Evolutionary conservation across 1,140 invertebrate species (phyloP), one percentile per base, ranked within the genome.

Genomic region (Anadara kagoshimensis): DNA sequence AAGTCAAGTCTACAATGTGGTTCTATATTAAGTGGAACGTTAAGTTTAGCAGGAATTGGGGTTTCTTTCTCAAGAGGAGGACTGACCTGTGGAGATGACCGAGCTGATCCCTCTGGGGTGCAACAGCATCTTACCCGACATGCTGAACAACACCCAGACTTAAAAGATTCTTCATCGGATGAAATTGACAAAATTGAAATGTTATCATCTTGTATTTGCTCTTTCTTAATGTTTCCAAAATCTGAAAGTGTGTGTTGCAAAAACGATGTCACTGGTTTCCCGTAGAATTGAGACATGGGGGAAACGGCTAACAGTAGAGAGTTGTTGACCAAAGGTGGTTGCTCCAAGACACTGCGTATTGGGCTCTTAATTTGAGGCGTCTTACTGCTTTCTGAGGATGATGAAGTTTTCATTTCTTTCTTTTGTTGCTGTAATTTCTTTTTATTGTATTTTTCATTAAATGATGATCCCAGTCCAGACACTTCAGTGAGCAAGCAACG

Each of bases 401-500:
- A 58, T 56, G 12, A 54, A 29, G 53, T 44, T 45, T 61, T 12
- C n/a, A 56, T 29, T 45, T 24, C 36, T 20, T 36, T 56, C 64
- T 73, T 62, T 10, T 58, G 14, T 62, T 22, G 20, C 26, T 63
- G 29, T 16, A 56, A 26, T 43, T 67, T 36, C 51, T 72, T 73
- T 22, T 65, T 74, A 26, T 71, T 73, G 47, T 68, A 69, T 41
- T 7, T 7, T 43, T 47, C 10, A 29, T 65, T 56, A 51, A 74
- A 62, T 41, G 56, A 51, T 20, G 75, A 36, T 47, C 51, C 57
- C 3, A 74, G 20, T 5, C 62, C 66, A 18, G 73, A 77, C 51
- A 81, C 47, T 64, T 85, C 83, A 36, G 79, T 70, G 54, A 85
- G 61, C 29, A 85, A 58, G 69, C 81, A 79, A 54, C 78, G 64